Percentiles rank a stretch among this genome's conserved stretches.
These are phyloP conservation scores for Ictalurus furcatus DNA, from an alignment of 2,113 vertebrate species.

Conservation along the genomic window DNA sequence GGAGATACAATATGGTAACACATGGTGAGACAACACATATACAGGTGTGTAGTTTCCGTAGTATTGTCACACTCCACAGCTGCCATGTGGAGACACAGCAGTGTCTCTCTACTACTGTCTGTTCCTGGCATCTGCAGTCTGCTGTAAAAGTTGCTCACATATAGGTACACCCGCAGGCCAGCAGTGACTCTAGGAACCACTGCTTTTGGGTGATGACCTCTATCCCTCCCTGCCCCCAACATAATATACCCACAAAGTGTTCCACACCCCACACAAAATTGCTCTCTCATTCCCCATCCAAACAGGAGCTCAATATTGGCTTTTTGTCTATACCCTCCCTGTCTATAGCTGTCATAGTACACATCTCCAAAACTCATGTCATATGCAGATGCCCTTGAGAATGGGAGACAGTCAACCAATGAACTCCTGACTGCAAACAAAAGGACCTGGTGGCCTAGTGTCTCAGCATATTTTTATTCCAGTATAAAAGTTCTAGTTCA, in stretches of 20 bases:
- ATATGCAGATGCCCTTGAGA: conserved; percentile 69
- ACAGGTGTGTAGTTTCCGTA: conserved; percentile 66
- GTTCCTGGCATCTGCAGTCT: conserved; percentile 61
- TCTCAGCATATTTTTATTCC: not conserved
- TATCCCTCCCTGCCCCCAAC: conserved; percentile 39
- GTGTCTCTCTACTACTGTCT: conserved; percentile 65
- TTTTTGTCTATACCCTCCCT: conserved; percentile 46
- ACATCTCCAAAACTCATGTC: conserved; percentile 64
- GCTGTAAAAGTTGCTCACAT: conserved; percentile 48
- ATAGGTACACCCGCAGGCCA: conserved; percentile 41
- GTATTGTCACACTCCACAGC: conserved; percentile 73
- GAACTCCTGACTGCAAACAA: conserved; percentile 35
- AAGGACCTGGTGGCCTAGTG: not conserved
- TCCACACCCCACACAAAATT: conserved; percentile 62
- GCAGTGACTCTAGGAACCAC: conserved; percentile 36
- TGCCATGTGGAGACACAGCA: conserved; percentile 66
- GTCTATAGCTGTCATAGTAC: conserved; percentile 64
- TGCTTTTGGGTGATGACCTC: conserved; percentile 49
- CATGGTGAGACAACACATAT: conserved; percentile 42
- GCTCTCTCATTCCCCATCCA: conserved; percentile 60
- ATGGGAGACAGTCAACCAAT: conserved; percentile 46
- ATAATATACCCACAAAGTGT: conserved; percentile 33
- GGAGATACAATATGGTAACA: conserved; percentile 58
- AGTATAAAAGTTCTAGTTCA: not conserved
- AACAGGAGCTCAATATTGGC: conserved; percentile 54